A percentile compares a stretch with the other conserved stretches of the same genome.
Evolutionary conservation across 2,888 invertebrate genomes (phyloP).

Genomic region (Cheilosia vernalis): DNA sequence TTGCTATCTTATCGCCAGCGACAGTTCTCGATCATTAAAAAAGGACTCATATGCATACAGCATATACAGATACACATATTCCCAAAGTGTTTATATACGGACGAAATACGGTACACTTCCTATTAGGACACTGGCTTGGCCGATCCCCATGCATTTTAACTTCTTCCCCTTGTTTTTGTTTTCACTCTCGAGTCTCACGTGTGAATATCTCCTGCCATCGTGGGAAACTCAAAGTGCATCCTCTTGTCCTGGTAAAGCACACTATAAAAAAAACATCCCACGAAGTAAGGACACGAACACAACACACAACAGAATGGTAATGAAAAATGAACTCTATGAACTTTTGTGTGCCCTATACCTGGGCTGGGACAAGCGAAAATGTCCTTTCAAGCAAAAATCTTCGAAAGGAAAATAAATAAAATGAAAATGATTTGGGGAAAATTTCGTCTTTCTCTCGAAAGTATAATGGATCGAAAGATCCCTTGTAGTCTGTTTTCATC

Average conservation of each 20-base stretch:
- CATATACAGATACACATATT: neutral
- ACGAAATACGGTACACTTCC: slow-evolving; percentile 62
- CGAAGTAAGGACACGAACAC: slow-evolving; percentile 56
- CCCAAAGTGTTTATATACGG: slow-evolving; percentile 47
- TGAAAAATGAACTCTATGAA: slow-evolving; percentile 71
- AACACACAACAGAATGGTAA: slow-evolving; percentile 31
- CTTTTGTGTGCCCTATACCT: slow-evolving; percentile 38
- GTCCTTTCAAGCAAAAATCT: slow-evolving; percentile 18
- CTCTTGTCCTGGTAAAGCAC: slow-evolving; percentile 70
- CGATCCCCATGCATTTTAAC: slow-evolving; percentile 62
- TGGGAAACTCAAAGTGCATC: slow-evolving; percentile 74
- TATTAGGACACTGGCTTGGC: slow-evolving; percentile 48
- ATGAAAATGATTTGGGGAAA: slow-evolving; percentile 52
- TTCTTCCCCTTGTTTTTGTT: slow-evolving; percentile 57
- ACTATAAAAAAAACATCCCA: slow-evolving; percentile 53
- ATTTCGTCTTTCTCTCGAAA: slow-evolving; percentile 29
- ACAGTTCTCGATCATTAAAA: slow-evolving; percentile 57
- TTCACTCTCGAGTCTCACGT: slow-evolving; percentile 63
- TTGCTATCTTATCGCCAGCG: slow-evolving; percentile 59
- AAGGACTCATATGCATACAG: slow-evolving; percentile 19
- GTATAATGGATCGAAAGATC: slow-evolving; percentile 55
- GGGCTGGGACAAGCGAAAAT: slow-evolving; percentile 20
- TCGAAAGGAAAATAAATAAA: slow-evolving; percentile 38
- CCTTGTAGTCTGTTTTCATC: slow-evolving; percentile 22
- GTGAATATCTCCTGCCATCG: slow-evolving; percentile 60